Evolutionary conservation across 2,797 vertebrate genomes (phyloP).

Genomic region (Prionace glauca): DNA sequence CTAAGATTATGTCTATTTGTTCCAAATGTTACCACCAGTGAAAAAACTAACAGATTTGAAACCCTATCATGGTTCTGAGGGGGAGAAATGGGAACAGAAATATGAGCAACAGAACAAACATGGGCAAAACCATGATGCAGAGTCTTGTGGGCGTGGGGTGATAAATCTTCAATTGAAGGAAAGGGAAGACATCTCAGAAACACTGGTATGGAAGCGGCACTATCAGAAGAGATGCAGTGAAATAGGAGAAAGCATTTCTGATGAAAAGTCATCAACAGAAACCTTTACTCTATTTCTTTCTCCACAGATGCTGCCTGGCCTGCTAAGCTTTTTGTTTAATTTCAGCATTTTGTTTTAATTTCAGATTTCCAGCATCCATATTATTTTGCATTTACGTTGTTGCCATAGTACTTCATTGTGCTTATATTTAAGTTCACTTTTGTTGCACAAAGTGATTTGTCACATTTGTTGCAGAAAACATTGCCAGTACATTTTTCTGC

Average conservation of each 20-base stretch:
- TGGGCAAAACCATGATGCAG: neutral
- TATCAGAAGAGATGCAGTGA: neutral
- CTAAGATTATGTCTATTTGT: neutral
- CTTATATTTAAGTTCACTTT: neutral
- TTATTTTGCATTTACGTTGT: neutral
- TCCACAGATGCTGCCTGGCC: neutral
- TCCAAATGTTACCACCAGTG: neutral
- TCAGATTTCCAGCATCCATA: neutral
- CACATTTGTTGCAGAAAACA: neutral
- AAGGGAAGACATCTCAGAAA: neutral
- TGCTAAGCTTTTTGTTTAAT: neutral
- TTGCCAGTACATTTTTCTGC: neutral
- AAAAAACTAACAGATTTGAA: neutral
- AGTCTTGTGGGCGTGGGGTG: too few relatives aligned
- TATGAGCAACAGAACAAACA: neutral
- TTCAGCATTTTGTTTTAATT: neutral
- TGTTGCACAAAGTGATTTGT: constrained; percentile 2
- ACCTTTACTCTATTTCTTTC: neutral
- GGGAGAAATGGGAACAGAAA: neutral
- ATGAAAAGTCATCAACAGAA: neutral
- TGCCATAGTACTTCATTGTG: neutral
- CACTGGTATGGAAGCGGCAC: neutral
- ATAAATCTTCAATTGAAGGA: neutral
- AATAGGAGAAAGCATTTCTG: neutral
- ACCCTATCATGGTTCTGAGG: neutral